Conservation (phyloP, 1,140 invertebrate species). For the Drosophila paulistorum region DNA sequence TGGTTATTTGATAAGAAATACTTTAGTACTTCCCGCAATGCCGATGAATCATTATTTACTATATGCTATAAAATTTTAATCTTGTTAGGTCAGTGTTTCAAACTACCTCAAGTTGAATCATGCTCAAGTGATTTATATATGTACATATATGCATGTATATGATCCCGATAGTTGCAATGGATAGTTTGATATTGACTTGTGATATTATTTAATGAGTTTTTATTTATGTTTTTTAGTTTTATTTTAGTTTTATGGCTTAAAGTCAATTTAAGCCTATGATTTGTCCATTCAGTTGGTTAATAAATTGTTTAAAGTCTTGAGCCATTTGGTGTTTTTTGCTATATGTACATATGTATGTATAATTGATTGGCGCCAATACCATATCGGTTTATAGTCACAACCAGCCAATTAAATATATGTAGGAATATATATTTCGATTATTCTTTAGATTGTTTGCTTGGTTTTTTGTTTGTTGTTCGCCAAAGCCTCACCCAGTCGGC, state of each 20-base stretch:
- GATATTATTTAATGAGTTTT: neutral
- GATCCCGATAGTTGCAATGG: neutral
- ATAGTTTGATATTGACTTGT: neutral
- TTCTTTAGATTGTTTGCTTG: conserved; percentile 18
- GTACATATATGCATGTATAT: neutral
- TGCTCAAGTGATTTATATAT: neutral
- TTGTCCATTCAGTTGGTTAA: neutral
- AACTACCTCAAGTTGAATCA: neutral
- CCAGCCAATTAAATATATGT: conserved; percentile 61
- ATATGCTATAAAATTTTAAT: neutral
- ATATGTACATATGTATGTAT: conserved; percentile 18
- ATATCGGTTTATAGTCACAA: conserved; percentile 52
- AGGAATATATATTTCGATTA: conserved; percentile 41
- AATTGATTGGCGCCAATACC: conserved; percentile 51
- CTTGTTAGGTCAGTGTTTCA: neutral
- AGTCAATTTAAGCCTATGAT: neutral
- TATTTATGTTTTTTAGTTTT: too few species aligned
- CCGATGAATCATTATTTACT: neutral
- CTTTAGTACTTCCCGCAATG: too few species aligned
- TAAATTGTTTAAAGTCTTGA: neutral
- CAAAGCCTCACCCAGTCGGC: conserved; percentile 59
- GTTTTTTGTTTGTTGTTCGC: conserved; percentile 26
- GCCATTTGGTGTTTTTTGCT: neutral
- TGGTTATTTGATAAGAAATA: too few species aligned
- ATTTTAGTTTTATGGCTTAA: neutral